A percentile compares a stretch with the other conserved stretches of the same genome.
Evolutionary conservation across 1,140 invertebrate genomes (phyloP).

Genomic region (Drosophila azteca): DNA sequence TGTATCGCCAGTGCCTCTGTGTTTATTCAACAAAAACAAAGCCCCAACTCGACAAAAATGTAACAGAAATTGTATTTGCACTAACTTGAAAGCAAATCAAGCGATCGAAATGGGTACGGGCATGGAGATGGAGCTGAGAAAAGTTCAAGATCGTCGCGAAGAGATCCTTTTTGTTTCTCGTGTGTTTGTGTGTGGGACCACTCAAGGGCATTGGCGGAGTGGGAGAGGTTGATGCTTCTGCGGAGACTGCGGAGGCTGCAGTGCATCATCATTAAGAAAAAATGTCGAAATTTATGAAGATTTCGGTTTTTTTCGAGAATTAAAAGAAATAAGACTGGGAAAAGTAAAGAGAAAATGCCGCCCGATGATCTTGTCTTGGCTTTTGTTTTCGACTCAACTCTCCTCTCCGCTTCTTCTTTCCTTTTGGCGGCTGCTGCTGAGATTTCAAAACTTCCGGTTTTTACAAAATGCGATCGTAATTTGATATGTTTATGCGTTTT

Average conservation of each 20-base stretch:
- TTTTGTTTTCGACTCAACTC: slow-evolving; percentile 39
- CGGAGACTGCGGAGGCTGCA: slow-evolving; percentile 12
- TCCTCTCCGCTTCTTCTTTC: background rate
- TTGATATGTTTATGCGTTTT: slow-evolving; percentile 76
- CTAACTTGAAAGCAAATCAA: slow-evolving; percentile 62
- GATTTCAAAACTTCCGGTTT: slow-evolving; percentile 75
- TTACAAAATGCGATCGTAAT: slow-evolving; percentile 55
- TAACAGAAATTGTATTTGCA: slow-evolving; percentile 74
- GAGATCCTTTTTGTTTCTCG: slow-evolving; percentile 18
- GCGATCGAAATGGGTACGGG: slow-evolving; percentile 39
- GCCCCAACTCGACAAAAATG: slow-evolving; percentile 53
- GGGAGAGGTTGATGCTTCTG: background rate
- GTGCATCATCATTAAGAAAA: slow-evolving; percentile 35
- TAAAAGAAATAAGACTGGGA: slow-evolving; percentile 13
- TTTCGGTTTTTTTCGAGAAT: slow-evolving; percentile 17
- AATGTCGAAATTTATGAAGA: slow-evolving; percentile 52
- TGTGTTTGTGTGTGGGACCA: background rate
- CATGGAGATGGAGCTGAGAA: slow-evolving; percentile 18
- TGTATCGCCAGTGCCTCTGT: slow-evolving; percentile 8
- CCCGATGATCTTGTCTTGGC: slow-evolving; percentile 30
- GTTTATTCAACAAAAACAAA: slow-evolving; percentile 73
- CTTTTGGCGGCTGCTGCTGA: background rate
- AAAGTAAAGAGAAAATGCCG: slow-evolving; percentile 29
- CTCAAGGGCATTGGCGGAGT: slow-evolving; percentile 18
- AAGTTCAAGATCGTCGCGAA: slow-evolving; percentile 25